phyloP scores from a whole-genome alignment of 2,888 invertebrate species.

The Limnephilus auricula region DNA sequence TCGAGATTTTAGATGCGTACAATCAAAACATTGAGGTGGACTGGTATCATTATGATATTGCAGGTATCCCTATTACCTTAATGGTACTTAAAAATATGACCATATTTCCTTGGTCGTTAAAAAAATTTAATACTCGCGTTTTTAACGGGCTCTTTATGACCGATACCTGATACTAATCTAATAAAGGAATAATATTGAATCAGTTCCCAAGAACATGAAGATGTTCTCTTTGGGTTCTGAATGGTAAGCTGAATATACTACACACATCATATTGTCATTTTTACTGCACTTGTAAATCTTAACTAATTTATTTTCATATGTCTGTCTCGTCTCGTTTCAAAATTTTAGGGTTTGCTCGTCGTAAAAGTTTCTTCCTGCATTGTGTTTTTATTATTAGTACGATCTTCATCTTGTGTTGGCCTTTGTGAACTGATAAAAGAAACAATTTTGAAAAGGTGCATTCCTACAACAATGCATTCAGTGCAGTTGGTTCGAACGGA shows the following conservation, averaged over 20 bases:
- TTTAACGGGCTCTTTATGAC: constrained; percentile 58
- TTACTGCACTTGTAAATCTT: constrained; percentile 56
- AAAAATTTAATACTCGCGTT: constrained; percentile 50
- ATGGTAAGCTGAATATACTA: constrained; percentile 3
- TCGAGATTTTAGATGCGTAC: constrained; percentile 17
- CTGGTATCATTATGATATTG: too few species aligned
- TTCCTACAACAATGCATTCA: neutral
- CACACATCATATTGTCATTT: constrained; percentile 59
- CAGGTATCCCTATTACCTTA: neutral
- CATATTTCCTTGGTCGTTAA: constrained; percentile 57
- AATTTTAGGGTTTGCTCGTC: constrained; percentile 32
- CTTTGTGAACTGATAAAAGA: neutral
- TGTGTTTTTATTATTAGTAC: neutral
- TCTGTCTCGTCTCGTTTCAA: constrained; percentile 25
- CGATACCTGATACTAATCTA: constrained; percentile 55
- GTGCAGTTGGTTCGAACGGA: neutral
- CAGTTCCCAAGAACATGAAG: constrained; percentile 44
- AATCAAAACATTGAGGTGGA: constrained; percentile 22
- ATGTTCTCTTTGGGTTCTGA: neutral
- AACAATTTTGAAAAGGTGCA: neutral
- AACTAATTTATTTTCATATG: constrained; percentile 54
- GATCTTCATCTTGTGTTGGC: constrained; percentile 9
- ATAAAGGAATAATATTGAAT: constrained; percentile 35
- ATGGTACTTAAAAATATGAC: constrained; percentile 51
- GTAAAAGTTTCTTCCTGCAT: constrained; percentile 13